Evolutionary conservation across 2,888 invertebrate genomes (phyloP), one percentile per base, ranked within the genome.

Genomic region (Diaperis boleti): DNA sequence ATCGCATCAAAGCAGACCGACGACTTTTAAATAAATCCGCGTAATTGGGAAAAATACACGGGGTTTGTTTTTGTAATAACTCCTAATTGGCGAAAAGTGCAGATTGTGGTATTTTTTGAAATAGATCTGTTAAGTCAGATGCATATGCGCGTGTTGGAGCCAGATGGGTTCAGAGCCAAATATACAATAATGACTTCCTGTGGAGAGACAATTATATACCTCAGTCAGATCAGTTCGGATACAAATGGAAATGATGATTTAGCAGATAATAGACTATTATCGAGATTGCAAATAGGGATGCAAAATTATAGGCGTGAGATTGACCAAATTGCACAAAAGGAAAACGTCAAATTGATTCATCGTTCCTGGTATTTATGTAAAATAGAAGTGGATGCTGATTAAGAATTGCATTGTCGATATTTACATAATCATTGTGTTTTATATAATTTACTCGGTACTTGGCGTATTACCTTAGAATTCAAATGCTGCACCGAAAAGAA

Each of bases 141-240:
- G 35, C 56, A 39, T 57, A 47, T 37, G 52, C 68, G 66, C 67
- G 69, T 69, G 69, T 71, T 70, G 72, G 29, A 62, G 62, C 76
- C 76, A 76, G 74, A 76, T 76, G 75, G 71, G 72, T 60, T 49
- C 70, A 54, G 69, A 64, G 61, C 66, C 67, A 66, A 75, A 75
- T 74, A 72, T 74, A 75, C 74, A 74, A 74, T 76, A 75, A 75
- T 76, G 75, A 76, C 74, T 75, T 76, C 76, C 76, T 76, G 76
- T 68, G 74, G 74, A 72, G 74, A 74, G 74, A 76, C 75, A 75
- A 76, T 76, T 75, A 75, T 75, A 74, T 69, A 71, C 70, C 67
- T 68, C 54, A 57, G 55, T 57, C 49, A 54, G 56, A 37, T 56
- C 45, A 45, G 55, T 56, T 59, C 20, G 49, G 56, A 63, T 62